Evolutionary conservation across 1,140 invertebrate species (phyloP), one percentile per base, ranked within the genome.

Genomic region (Drosophila pallidifrons): DNA sequence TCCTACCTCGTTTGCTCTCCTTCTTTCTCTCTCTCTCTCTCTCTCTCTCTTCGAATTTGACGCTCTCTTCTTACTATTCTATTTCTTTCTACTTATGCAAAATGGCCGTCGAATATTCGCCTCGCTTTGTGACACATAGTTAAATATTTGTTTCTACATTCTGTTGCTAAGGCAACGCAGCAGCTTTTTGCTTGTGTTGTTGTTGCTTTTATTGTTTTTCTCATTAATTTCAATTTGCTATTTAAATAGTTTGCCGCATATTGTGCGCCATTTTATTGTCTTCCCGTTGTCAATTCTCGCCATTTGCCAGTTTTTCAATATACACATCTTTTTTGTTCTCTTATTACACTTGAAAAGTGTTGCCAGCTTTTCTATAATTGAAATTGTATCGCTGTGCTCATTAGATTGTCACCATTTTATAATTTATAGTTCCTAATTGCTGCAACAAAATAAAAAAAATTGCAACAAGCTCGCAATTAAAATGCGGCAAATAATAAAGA

Each of bases 221-320:
- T 66, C 75, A 77, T 77, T 77, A 74, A 77, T 77, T 77, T 74
- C 70, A 74, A 74, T 77, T 73, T 61, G 58, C 58, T 61, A 58
- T 74, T 73, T 63, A 63, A 77, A 74, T 74, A 68, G 51, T 47
- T 55, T 41, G 32, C 8, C 35, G 49, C 43, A 20, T 68, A 38
- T 60, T 58, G 57, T 51, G 43, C 41, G 55, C 32, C 35, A 43
- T 77, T 63, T 77, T 74, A 61, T 67, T 43, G 67, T 70, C 38
- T 58, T 61, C 38, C 28, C 47, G 13, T n/a, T 47, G 30, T 46
- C 47, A 47, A 32, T 41, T 16, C 38, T 51, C 16, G 59, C 49
- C 38, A 16, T 41, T n/a, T 38, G 15, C 15, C 7, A 57, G 5
- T 71, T 52, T 58, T 6, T 45, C 46, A 3, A 6, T 66, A 15